A percentile compares a stretch with the other conserved stretches of the same genome.
phyloP scores from a whole-genome alignment of 2,113 vertebrate species.

The Scolopax mira region DNA sequence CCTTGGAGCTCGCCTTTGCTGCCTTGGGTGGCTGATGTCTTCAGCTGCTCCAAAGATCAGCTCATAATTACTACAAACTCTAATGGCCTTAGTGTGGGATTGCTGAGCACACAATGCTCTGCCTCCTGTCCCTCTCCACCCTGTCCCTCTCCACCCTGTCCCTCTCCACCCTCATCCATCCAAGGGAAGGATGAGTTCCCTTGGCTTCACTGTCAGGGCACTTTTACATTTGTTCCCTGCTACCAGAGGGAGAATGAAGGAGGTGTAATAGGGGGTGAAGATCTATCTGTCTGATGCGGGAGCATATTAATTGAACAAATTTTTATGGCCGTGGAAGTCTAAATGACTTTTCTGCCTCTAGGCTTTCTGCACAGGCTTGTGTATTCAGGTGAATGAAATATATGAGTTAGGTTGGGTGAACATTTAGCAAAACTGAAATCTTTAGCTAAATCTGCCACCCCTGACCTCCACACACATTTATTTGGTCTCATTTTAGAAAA shows the following conservation, averaged over 20 bases:
- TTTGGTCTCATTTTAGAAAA: slow-evolving; percentile 26
- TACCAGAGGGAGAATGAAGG: not conserved
- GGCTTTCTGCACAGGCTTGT: slow-evolving; percentile 16
- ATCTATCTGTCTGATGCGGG: not conserved
- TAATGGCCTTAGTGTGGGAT: not conserved
- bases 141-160: fast-evolving
- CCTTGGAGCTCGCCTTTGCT: not conserved
- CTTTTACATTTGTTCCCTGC: not conserved
- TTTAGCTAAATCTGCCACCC: slow-evolving; percentile 38
- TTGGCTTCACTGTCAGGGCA: not conserved
- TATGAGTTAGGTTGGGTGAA: not conserved
- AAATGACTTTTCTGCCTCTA: slow-evolving; percentile 57
- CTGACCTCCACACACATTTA: slow-evolving; percentile 20
- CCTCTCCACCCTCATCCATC: too few species aligned
- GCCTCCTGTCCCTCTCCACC: fast-evolving
- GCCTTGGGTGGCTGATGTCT: not conserved
- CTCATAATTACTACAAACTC: not conserved
- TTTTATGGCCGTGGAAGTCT: slow-evolving; percentile 47
- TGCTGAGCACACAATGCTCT: not conserved
- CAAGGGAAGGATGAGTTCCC: fast-evolving
- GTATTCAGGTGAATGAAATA: slow-evolving; percentile 42
- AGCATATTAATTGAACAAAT: slow-evolving; percentile 51
- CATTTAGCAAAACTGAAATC: slow-evolving; percentile 53
- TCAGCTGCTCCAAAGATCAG: not conserved
- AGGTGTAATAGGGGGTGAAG: not conserved